Base-by-base conservation (phyloP, 2,113 vertebrate genomes). In the Thunnus thynnus region DNA sequence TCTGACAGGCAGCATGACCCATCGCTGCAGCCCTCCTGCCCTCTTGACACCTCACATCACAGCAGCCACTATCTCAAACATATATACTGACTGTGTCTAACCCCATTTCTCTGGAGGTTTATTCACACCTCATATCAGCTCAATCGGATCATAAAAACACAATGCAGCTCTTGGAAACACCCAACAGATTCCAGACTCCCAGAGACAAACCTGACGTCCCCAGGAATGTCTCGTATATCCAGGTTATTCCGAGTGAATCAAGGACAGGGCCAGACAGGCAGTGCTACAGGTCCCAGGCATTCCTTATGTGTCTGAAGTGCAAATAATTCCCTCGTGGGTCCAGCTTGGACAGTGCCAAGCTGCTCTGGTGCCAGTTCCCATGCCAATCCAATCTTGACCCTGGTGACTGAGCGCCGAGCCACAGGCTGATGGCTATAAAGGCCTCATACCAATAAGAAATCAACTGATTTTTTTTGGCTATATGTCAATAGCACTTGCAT, bases 311-410 rank as follows among this genome's bases (percentile, higher is more conserved):
- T 90, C 88, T 83, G 80, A 86, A 78, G 80, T 79, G 80, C 72
- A 88, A 83, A 93, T 92, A 88, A 90, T 86, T 91, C 86, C 87
- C 72, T 84, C 78, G 80, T 87, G 91, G 80, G 80, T 91, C 71
- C 74, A 69, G 74, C 36, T 50, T 14, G 77, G 71, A 87, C 55
- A 83, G 74, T 78, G 91, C 88, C 88, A 90, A 89, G 16, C 70
- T 9, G 17, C 64, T 79, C 75, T 10, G n/a, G 71, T 88, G 91
- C 91, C 89, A 91, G 78, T 93, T 93, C 90, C 89, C 92, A 93
- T 91, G 92, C 91, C 91, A 89, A 86, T 92, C 91, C 83, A 68
- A 80, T 76, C 62, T 57, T 50, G 81, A 87, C 85, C 76, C 71
- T 72, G 30, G 71, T 44, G 27, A 82, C 81, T 71, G 83, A 82